Evolutionary conservation across 2,888 invertebrate species (phyloP).

Genomic region (Drosophila falleni): DNA sequence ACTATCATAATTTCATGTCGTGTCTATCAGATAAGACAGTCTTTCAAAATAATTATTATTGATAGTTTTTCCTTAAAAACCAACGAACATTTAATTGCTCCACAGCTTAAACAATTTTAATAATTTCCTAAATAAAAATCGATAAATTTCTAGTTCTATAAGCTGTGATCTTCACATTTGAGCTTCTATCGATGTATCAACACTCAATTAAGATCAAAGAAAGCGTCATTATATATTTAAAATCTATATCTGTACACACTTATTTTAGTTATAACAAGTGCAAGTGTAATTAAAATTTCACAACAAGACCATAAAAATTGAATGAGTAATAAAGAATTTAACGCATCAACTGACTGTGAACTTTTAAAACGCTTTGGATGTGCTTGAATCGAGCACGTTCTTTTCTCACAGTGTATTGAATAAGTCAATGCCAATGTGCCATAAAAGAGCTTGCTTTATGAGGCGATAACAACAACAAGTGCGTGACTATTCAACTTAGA

Average conservation of each 20-base stretch:
- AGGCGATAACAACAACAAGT: constrained; percentile 45
- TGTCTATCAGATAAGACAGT: too few species aligned
- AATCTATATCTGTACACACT: neutral
- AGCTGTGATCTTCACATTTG: too few species aligned
- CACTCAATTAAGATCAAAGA: too few species aligned
- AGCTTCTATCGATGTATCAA: too few species aligned
- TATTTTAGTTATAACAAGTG: neutral
- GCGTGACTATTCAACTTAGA: constrained; percentile 44
- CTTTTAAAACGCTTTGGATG: neutral
- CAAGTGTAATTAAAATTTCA: neutral
- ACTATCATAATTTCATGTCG: too few species aligned
- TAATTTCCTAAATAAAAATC: too few species aligned
- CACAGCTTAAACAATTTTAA: too few species aligned
- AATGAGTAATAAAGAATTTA: constrained; percentile 17
- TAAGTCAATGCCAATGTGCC: constrained; percentile 47
- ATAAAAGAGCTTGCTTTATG: constrained; percentile 35
- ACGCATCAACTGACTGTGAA: neutral
- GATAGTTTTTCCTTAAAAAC: neutral
- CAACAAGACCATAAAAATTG: neutral
- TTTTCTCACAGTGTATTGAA: constrained; percentile 35
- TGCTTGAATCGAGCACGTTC: constrained; percentile 11
- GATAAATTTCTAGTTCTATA: too few species aligned
- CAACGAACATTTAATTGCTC: too few species aligned
- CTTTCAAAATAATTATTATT: neutral
- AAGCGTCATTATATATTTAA: neutral